Percentiles rank a stretch among this genome's conserved stretches.
These are phyloP conservation scores for Stichopus chloronotus DNA, from an alignment of 35 echinoderm and acorn worm genomes.

Conservation along the genomic window DNA sequence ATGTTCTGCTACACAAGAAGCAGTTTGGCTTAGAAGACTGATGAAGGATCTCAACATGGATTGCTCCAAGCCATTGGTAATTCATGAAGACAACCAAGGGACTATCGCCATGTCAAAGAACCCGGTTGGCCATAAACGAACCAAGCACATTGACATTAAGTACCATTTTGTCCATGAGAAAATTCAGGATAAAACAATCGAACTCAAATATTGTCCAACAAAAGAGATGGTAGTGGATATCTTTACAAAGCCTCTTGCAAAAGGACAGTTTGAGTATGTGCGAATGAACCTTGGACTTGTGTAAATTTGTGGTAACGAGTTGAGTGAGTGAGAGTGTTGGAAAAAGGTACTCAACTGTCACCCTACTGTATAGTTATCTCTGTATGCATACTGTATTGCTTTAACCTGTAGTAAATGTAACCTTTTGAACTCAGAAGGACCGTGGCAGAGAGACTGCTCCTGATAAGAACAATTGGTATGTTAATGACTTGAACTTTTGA, in stretches of 20 bases:
- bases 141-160: slow-evolving; percentile 52
- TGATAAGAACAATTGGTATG: too few species aligned
- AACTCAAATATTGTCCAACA: slow-evolving; percentile 39
- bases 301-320: too few species aligned
- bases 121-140: slow-evolving; percentile 3
- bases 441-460: too few species aligned
- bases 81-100: slow-evolving; percentile 44
- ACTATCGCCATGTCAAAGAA: slow-evolving; percentile 40
- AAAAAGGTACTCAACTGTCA: too few species aligned
- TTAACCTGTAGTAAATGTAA: too few species aligned
- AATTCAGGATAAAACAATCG: background rate
- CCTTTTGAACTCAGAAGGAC: too few species aligned
- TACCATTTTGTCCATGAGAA: slow-evolving; percentile 26
- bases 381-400: too few species aligned
- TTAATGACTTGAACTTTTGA: too few species aligned
- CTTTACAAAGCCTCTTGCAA: slow-evolving; percentile 27
- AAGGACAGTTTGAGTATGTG: background rate
- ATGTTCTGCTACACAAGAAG: slow-evolving; percentile 44
- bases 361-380: too few species aligned
- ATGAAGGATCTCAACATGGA: background rate
- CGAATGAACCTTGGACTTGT: background rate
- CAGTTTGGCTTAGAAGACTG: slow-evolving; percentile 18
- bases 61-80: background rate
- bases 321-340: too few species aligned
- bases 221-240: slow-evolving; percentile 44